Base-by-base conservation (phyloP, 2,113 vertebrate species). In the Merops nubicus region DNA sequence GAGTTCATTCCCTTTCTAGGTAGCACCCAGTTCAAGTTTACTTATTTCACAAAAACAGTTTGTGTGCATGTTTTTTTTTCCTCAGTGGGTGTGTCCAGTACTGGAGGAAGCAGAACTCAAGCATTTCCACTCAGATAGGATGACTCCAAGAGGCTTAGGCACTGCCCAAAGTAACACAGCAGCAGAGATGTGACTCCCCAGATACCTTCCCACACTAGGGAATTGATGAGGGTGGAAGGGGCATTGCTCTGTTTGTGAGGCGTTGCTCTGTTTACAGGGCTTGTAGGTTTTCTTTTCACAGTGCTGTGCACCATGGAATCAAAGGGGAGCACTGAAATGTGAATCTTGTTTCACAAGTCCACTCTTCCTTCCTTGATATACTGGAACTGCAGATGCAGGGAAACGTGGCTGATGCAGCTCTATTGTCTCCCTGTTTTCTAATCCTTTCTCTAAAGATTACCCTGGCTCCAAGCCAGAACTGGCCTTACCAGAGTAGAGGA, bases 341-440 rank as follows among this genome's bases (percentile, higher is more conserved):
- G 54, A 84, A n/a, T 86, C 85, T 92, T 92, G 7, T 84, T 92
- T 72, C 23, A 64, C 18, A 72, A 89, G 51, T 64, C 26, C 43
- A 12, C 36, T 95, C 89, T 91, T 93, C 86, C 84, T 96, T 95
- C 60, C 89, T 81, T 81, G 31, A 9, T 68, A 51, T 29, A 91
- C 0, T 1, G 80, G 86, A 93, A 84, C 64, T 75, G 75, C 64
- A 81, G 76, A 82, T 81, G 74, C n/a, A 56, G 56, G 11, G 28
- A 38, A 51, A 7, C 48, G 60, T 23, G 29, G 19, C 76, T 74
- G 83, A 88, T 95, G 56, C 68, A 60, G 19, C 75, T 95, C 68
- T 91, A 96, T 94, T 94, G 70, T 91, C 50, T 95, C 74, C 20
- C 36, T 93, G 53, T 93, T 93, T 93, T 83, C 62, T 93, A 70